Base-by-base conservation (phyloP, 2,113 vertebrate species). In the Excalfactoria chinensis region DNA sequence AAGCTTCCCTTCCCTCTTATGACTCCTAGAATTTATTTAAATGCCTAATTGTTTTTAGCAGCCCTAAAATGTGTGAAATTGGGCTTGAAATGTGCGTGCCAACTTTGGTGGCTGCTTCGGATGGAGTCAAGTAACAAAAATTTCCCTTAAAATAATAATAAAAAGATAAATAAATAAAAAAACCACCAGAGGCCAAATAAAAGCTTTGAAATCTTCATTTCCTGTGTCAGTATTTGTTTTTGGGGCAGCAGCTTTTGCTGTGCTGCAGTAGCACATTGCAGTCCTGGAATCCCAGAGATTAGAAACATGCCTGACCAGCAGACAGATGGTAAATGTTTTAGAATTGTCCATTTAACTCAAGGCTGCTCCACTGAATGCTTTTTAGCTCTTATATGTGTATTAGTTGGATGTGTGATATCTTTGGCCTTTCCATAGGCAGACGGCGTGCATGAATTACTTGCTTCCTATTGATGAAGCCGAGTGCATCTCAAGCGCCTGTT, bases 311-410 rank as follows among this genome's bases (percentile, higher is more conserved):
- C 55, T 75, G 63, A 86, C 94, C 26, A 51, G 77, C 62, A 91
- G 89, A 53, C 81, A 93, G 74, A 70, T 96, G 90, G 84, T 79
- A 34, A 81, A 92, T 40, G 40, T 53, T 96, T 95, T 93, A 68
- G 95, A 97, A 97, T 94, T 93, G 91, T 76, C 82, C 37, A 20
- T 93, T 86, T 79, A 97, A 96, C 80, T 78, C 91, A 75, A 77
- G 77, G 68, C 74, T 30, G n/a, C 48, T 86, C 63, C 82, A 19
- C 41, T 55, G 81, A 94, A 51, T 89, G 58, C 16, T 84, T 94
- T 88, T 88, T 86, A 82, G 66, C 40, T 94, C 95, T 81, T 82
- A 15, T 16, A 84, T 86, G 94, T 95, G 37, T 40, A 13, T 95
- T 91, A 93, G 89, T 86, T 93, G 78, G 79, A 74, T 92, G 77